Base-by-base conservation (phyloP, 2,113 vertebrate genomes). In the Muscicapa adusta region DNA sequence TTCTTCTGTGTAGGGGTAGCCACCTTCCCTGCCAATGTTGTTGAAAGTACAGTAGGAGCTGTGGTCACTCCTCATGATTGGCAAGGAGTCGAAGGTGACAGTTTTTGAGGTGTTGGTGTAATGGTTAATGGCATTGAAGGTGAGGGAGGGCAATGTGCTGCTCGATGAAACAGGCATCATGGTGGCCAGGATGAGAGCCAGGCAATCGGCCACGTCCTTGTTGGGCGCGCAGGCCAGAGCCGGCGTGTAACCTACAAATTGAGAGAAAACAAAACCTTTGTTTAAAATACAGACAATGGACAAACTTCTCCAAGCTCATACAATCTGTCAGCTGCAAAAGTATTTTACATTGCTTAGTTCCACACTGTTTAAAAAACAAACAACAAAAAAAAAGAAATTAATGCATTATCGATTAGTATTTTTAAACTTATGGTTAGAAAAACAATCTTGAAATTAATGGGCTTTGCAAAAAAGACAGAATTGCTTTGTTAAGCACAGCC, bases 191-290 rank as follows among this genome's bases (percentile, higher is more conserved):
- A 99, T 99, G 88, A 99, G 99, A 36, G 99, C 99, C 25, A 99
- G 98, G 98, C 99, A 99, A 94, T 99, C 99, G 12, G 99, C 99
- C 94, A 99, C 99, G 19, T 99, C 99, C 98, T 99, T 99, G 96
- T 99, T 99, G 84, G 99, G 99, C 16, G 99, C 99, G 78, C 99
- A 99, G 85, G 99, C 99, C 98, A 99, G 97, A 88, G 99, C 99
- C 40, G 99, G 99, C 81, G 99, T 99, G 96, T 99, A 99, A 96
- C 99, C 99, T 99, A 94, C 34, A 75, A 65, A 48, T 3, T 15
- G 36, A 83, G 74, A 81, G 47, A 76, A 91, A 82, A 19, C n/a
- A 79, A 50, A 89, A 66, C 38, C 38, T 58, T 54, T 25, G 6
- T 54, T 91, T 84, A 81, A 79, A 86, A 77, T 36, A 47, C 53